Base-by-base conservation (phyloP, 2,888 invertebrate genomes). In the Sarcophaga subvicina region DNA sequence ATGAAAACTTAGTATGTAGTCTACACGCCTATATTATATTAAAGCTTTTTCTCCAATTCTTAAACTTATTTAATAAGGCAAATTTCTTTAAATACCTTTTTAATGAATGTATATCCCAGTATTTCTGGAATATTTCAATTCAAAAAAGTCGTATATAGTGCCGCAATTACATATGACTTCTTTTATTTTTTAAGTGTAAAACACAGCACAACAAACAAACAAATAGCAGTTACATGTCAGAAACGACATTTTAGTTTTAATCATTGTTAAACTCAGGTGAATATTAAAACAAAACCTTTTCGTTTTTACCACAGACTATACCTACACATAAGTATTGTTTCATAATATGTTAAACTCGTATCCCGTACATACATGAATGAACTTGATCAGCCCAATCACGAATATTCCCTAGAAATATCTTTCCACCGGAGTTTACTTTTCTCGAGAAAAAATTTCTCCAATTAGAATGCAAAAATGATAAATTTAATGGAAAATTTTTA, bases 191-290 rank as follows among this genome's bases (percentile, higher is more conserved):
- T 81, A 70, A 79, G 77, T 64, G 27, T 66, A 78, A 77, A 73
- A 62, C 37, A 37, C 64, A 78, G 85, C 85, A 82, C 81, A 85
- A 86, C 64, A 82, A 75, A 75, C 47, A 59, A 49, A 54, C 54
- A 54, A 54, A 14, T 14, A 14, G 17, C 14, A 14, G 54, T 54
- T 14, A 22, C 60, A 77, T 45, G 27, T 80, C 64, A 59, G 20
- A 71, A 76, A 72, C 25, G 20, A 72, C 77, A 22, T 54, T 59
- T n/a, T 73, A 63, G 54, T 45, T 47, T 78, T 47, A 79, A 70
- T 83, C 60, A 86, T 89, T 89, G 88, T 88, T 88, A 83, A 88
- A 88, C 89, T 89, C 88, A 89, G 88, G 88, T 88, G 69, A 72
- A 85, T 79, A 79, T 78, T 83, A 67, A 69, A 77, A 63, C 70